Evolutionary conservation across 2,888 invertebrate species (phyloP).

Genomic region (Frankliniella fusca): DNA sequence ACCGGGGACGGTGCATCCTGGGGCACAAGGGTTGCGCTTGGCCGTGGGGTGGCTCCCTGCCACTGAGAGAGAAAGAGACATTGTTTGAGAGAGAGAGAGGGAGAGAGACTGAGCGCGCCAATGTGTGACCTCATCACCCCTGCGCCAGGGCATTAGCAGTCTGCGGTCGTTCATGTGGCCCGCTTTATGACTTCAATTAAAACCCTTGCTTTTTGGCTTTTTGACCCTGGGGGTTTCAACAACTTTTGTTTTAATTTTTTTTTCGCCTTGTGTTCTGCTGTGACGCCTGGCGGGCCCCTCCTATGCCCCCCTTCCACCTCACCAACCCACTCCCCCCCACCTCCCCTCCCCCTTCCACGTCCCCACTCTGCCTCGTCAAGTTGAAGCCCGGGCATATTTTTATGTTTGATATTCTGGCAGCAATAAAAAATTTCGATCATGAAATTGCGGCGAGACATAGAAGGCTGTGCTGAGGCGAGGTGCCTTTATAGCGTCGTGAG

Average conservation of each 20-base stretch:
- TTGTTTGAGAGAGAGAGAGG: too few relatives aligned
- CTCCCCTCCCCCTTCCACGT: too few relatives aligned
- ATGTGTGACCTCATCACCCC: too few relatives aligned
- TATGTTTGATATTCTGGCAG: slow-evolving; percentile 22
- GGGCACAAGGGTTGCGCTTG: neutral
- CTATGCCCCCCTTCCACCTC: too few relatives aligned
- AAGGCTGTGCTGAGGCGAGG: neutral
- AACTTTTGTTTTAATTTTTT: neutral
- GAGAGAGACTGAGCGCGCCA: too few relatives aligned
- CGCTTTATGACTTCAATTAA: slow-evolving; percentile 19
- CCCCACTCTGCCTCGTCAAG: too few relatives aligned
- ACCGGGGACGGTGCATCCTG: neutral
- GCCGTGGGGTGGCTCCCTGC: neutral
- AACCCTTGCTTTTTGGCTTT: neutral
- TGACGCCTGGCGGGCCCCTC: neutral
- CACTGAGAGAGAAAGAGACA: too few relatives aligned
- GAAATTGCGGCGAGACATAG: slow-evolving; percentile 20
- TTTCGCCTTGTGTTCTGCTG: neutral
- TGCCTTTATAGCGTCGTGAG: neutral
- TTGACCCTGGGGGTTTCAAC: neutral
- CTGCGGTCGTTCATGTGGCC: neutral
- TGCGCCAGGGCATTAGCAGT: neutral
- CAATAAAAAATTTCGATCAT: slow-evolving; percentile 23
- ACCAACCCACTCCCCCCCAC: too few relatives aligned
- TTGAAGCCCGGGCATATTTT: neutral